Percentiles rank a stretch among this genome's conserved stretches.
Conservation (phyloP, 2,797 vertebrate genomes). For the Cirrhinus molitorella region DNA sequence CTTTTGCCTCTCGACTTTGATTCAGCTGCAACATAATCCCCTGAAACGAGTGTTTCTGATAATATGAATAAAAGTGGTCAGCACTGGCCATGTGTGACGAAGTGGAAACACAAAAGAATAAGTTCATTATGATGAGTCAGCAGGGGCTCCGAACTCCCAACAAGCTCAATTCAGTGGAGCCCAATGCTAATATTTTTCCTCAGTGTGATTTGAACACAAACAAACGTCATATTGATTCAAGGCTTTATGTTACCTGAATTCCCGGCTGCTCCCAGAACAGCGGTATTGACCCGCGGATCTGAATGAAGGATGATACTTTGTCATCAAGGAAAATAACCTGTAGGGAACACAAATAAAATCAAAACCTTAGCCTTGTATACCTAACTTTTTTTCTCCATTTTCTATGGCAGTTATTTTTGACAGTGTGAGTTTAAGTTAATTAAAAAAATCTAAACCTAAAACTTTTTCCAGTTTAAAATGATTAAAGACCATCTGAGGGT, state of each 20-base stretch:
- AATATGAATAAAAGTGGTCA: slow-evolving; percentile 67
- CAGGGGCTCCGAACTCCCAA: not conserved
- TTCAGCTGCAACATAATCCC: slow-evolving; percentile 81
- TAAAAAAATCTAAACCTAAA: too few species aligned
- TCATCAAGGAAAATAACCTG: slow-evolving; percentile 97
- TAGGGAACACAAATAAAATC: slow-evolving; percentile 24
- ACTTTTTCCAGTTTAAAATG: not conserved
- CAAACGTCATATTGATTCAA: slow-evolving; percentile 3
- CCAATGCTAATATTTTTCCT: slow-evolving; percentile 27
- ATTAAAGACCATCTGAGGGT: not conserved
- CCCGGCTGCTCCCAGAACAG: slow-evolving; percentile 99
- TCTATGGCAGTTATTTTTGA: not conserved
- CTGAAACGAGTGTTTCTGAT: slow-evolving; percentile 83
- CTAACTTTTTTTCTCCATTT: not conserved
- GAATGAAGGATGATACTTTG: slow-evolving; percentile 94
- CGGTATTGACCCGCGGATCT: slow-evolving; percentile 96
- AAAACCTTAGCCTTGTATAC: not conserved
- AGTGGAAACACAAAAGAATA: slow-evolving; percentile 36
- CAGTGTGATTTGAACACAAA: not conserved
- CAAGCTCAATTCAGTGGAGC: not conserved
- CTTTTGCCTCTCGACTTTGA: slow-evolving; percentile 75
- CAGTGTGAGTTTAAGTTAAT: not conserved
- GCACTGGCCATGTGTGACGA: slow-evolving; percentile 57
- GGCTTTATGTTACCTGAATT: slow-evolving; percentile 85
- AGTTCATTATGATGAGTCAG: not conserved